Evolutionary conservation across 2,888 invertebrate species (phyloP), one percentile per base, ranked within the genome.

Genomic region (Melolontha melolontha): DNA sequence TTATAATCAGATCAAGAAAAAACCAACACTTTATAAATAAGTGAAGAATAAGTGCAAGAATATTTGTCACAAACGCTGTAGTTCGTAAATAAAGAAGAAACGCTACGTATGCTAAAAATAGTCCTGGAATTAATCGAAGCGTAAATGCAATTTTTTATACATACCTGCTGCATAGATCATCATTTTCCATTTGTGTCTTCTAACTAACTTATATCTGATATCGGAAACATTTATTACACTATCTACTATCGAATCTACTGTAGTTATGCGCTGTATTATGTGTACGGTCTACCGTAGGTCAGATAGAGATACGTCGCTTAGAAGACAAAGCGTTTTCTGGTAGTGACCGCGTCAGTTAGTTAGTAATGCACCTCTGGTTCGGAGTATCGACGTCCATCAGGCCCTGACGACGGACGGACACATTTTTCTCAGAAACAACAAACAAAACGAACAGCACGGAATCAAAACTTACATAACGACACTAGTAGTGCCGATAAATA

Each of bases 141-240:
- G 34, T 34, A 6, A 34, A 34, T 34, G 34, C 34, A 6, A 22
- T 22, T 22, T 34, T 34, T 34, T 34, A 34, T 34, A 34, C 10
- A 8, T 34, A 34, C 34, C 34, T 8, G 1, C 34, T 34, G 14
- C 6, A 54, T 54, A 40, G 17, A 59, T 59, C 27, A 47, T 47
- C 47, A 29, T 34, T 42, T 62, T 49, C 59, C 16, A 10, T 59
- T 44, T 11, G 47, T 47, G 17, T 62, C 34, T 47, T 47, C 29
- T 47, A 47, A 62, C 47, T 47, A 62, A 47, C 34, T 50, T 49
- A 55, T 50, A 62, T 66, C 66, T 66, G 59, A 59, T 66, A 66
- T 66, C 50, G 51, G 42, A 27, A 59, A 66, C 66, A 66, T 66
- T 66, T 66, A 66, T 59, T 66, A 66, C 59, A 34, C 16, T 66